Percentiles rank a stretch among this genome's conserved stretches.
Conservation (phyloP, 2,888 invertebrate genomes). For the Dryobotodes eremita region DNA sequence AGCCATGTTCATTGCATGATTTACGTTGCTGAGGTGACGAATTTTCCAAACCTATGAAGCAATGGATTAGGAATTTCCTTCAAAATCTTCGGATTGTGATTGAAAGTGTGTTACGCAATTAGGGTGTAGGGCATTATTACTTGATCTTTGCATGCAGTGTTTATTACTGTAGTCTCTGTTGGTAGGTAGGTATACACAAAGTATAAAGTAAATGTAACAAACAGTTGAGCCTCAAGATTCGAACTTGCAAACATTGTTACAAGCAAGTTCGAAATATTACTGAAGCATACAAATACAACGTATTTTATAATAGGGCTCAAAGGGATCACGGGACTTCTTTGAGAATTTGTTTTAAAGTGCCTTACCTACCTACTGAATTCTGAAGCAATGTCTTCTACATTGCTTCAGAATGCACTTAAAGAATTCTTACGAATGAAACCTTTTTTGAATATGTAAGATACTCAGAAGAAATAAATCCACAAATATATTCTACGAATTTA, state of each 20-base stretch:
- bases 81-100: not conserved
- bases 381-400: too few species aligned
- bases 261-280: slow-evolving; percentile 30
- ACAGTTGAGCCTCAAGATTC: slow-evolving; percentile 21
- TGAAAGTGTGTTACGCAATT: not conserved
- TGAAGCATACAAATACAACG: slow-evolving; percentile 42
- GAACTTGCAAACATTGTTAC: slow-evolving; percentile 42
- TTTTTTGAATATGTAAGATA: not conserved
- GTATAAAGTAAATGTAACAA: slow-evolving; percentile 36
- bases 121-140: not conserved
- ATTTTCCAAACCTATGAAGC: not conserved
- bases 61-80: not conserved
- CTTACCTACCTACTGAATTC: not conserved
- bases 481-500: not conserved
- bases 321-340: slow-evolving; percentile 26
- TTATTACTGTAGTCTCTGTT: slow-evolving; percentile 1
- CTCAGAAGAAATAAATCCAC: not conserved
- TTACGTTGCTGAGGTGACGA: not conserved
- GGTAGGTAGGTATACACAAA: slow-evolving; percentile 3
- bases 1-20: not conserved
- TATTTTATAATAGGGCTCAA: slow-evolving; percentile 46
- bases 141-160: not conserved
- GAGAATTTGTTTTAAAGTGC: slow-evolving; percentile 32
- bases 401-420: too few species aligned
- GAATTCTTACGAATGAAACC: not conserved